Base-by-base conservation (phyloP, 2,797 vertebrate genomes). In the Microcaecilia unicolor region DNA sequence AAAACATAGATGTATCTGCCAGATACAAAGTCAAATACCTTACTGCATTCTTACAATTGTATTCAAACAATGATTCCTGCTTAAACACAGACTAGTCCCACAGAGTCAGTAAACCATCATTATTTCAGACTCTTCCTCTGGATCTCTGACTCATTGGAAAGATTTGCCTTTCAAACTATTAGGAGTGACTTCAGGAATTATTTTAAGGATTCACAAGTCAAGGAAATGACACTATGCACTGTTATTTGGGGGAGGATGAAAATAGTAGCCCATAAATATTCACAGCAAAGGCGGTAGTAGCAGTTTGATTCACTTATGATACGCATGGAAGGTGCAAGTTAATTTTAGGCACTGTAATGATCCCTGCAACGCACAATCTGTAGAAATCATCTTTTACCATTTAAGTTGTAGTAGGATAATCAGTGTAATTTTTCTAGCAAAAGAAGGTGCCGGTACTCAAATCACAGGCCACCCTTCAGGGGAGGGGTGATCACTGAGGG, bases 171-270 rank as follows among this genome's bases (percentile, higher is more conserved):
- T 48, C 43, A 48, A 22, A 45, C 45, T 41, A 17, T n/a, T 14
- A 44, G 35, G 22, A 47, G 42, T 7, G 37, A 26, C 28, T 41
- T 13, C 35, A 39, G 48, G 45, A 55, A 58, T 48, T 58, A 58
- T 29, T 28, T n/a, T 32, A 40, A 57, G 24, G 49, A 48, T 45
- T 55, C 60, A 36, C 30, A 55, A 36, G 23, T 45, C 11, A 25
- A 31, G 41, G 28, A 38, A 58, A 37, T 24, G 41, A 29, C 19
- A 41, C 44, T 34, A 53, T 16, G 9, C 15, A 43, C n/a, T 16
- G 12, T 34, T 28, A 42, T 39, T 50, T 31, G 50, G 38, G 10
- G 12, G 46, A 47, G 35, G 22, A 44, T 33, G 48, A 50, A 41
- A 49, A 24, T 20, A 32, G 13, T 29, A 33, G 48, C 6, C 3